Evolutionary conservation across 2,888 invertebrate genomes (phyloP).

Genomic region (Scelioninae gen. 2): DNA sequence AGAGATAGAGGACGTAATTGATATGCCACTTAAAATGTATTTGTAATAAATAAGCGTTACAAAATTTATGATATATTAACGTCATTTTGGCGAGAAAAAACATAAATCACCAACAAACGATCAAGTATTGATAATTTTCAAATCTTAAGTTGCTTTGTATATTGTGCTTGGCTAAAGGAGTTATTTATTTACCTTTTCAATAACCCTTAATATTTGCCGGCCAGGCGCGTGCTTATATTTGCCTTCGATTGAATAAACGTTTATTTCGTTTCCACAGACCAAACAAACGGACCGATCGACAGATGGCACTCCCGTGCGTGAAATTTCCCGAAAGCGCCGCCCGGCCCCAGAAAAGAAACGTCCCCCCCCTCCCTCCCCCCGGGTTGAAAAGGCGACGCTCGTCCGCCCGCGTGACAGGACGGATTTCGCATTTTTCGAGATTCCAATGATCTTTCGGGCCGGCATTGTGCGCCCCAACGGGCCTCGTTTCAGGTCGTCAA

Average conservation of each 20-base stretch:
- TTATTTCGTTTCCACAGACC: conserved; percentile 49
- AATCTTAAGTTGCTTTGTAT: too few species aligned
- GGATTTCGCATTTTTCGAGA: conserved; percentile 58
- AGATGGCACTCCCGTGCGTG: conserved; percentile 25
- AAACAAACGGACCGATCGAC: conserved; percentile 44
- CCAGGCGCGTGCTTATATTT: conserved; percentile 10
- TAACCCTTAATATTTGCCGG: conserved; percentile 14
- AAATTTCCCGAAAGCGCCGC: conserved; percentile 10
- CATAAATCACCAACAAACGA: too few species aligned
- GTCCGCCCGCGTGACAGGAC: conserved; percentile 26
- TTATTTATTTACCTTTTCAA: conserved; percentile 29
- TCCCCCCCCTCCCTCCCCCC: not conserved
- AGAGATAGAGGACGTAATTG: too few species aligned
- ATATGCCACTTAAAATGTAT: too few species aligned
- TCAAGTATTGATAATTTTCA: too few species aligned
- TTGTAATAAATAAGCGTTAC: too few species aligned
- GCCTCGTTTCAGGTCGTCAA: conserved; percentile 32
- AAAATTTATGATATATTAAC: too few species aligned
- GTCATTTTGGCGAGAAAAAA: too few species aligned
- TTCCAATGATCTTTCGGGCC: conserved; percentile 32
- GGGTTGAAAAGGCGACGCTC: conserved; percentile 7
- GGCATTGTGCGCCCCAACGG: conserved; percentile 43
- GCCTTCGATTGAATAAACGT: conserved; percentile 33
- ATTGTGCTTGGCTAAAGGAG: too few species aligned
- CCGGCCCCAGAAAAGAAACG: not conserved